Evolutionary conservation across 2,113 vertebrate genomes (phyloP), one percentile per base, ranked within the genome.

Genomic region (Emydura subglobosa): DNA sequence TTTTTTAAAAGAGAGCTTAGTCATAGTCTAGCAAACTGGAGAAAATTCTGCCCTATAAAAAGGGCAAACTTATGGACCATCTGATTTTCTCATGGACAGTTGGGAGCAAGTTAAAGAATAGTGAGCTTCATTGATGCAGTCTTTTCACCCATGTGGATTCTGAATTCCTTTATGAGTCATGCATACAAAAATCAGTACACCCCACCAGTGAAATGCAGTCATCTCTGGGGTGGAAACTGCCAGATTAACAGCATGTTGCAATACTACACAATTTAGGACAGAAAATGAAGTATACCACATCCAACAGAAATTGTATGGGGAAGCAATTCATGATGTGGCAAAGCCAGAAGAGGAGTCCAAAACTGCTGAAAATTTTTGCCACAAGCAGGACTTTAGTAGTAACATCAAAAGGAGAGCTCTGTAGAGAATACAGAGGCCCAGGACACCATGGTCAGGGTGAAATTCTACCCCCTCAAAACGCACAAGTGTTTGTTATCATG

Each of bases 401-500:
- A 78, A 42, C 25, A 31, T n/a, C 61, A n/a, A n/a, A 19, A 68
- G 34, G 16, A n/a, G 34, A 68, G 7, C 34, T 68, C 31, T 68
- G 34, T 10, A 68, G 8, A n/a, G 17, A 68, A n/a, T 68, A 19
- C 61, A 19, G 65, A 39, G 65, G 19, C 19, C n/a, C n/a, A 72
- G n/a, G 65, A 72, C 34, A 21, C n/a, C n/a, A 39, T 72, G 19
- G 21, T 39, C 65, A 47, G 24, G 42, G 42, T 78, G 42, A 47
- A 78, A 78, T 47, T 29, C 76, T 6, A 8, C 72, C 53, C 51
- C 65, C 76, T 6, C 39, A 3, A 49, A 42, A 53, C 0, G 0
- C 3, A 1, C 1, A 0, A 13, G 42, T 5, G 24, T 82, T 39
- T 4, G 51, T 14, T 53, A 53, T 29, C 83, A 29, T 47, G 86